phyloP scores from a whole-genome alignment of 2,888 invertebrate species.

The Ectemnius cavifrons region DNA sequence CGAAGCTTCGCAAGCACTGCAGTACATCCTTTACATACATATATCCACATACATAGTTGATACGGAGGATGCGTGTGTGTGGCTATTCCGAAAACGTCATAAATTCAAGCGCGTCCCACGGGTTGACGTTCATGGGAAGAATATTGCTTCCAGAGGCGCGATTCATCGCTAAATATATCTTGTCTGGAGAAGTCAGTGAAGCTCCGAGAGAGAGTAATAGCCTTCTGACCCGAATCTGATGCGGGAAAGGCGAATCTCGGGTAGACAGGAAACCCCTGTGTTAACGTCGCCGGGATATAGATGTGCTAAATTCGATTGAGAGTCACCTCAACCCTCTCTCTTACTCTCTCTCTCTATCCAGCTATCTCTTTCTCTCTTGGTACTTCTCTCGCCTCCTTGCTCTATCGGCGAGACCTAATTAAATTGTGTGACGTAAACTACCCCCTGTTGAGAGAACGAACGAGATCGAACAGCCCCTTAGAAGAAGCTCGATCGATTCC shows the following conservation, averaged over 20 bases:
- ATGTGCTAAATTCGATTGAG: conserved; percentile 44
- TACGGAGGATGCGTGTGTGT: not conserved
- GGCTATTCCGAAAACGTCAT: not conserved
- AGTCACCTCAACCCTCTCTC: not conserved
- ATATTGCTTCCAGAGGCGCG: conserved; percentile 25
- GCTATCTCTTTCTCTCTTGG: not conserved
- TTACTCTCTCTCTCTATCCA: too few relatives aligned
- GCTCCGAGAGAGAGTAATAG: conserved; percentile 42
- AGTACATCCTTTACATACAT: too few relatives aligned
- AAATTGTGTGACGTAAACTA: conserved; percentile 40
- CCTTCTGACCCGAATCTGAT: conserved; percentile 50
- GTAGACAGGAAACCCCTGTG: conserved; percentile 38
- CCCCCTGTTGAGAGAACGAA: not conserved
- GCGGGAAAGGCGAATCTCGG: conserved; percentile 37
- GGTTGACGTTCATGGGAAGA: conserved; percentile 34
- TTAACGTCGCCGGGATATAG: conserved; percentile 28
- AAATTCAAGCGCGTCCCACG: conserved; percentile 10
- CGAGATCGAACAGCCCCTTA: conserved; percentile 21
- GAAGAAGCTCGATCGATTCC: conserved; percentile 11
- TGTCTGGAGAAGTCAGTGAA: conserved; percentile 32
- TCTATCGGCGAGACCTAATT: conserved; percentile 41
- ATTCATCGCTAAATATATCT: conserved; percentile 41
- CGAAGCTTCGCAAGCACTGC: too few relatives aligned
- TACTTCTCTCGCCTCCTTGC: conserved; percentile 9
- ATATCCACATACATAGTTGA: too few relatives aligned